Evolutionary conservation across 2,888 invertebrate species (phyloP).

Genomic region (Eilema depressum): DNA sequence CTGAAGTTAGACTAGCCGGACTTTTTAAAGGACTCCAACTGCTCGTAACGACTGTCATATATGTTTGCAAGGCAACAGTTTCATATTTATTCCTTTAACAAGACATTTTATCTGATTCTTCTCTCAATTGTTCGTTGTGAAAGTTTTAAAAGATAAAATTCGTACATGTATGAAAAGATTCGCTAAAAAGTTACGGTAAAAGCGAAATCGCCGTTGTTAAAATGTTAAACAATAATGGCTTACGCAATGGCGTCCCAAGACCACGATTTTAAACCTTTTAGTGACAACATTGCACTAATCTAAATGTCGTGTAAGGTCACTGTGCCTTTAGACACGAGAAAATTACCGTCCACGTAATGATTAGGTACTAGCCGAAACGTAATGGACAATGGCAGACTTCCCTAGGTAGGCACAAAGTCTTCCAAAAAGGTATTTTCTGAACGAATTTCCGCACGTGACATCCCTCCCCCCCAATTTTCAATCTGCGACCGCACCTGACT

Average conservation of each 20-base stretch:
- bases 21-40: too few relatives aligned
- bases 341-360: neutral
- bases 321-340: neutral
- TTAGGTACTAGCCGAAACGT: neutral
- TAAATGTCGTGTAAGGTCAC: neutral
- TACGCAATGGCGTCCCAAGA: conserved; percentile 3
- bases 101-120: neutral
- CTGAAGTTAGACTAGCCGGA: too few relatives aligned
- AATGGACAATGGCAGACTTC: neutral
- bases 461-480: too few relatives aligned
- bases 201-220: neutral
- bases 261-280: conserved; percentile 4
- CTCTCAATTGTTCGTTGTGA: neutral
- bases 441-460: too few relatives aligned
- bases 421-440: too few relatives aligned
- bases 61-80: too few relatives aligned
- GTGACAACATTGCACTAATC: neutral
- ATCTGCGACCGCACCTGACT: too few relatives aligned
- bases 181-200: neutral
- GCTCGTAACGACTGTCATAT: too few relatives aligned
- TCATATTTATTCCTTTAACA: too few relatives aligned
- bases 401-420: too few relatives aligned
- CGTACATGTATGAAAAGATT: neutral
- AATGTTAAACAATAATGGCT: conserved; percentile 8
- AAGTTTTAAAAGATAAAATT: neutral